These are phyloP conservation scores for Myotis vivesi DNA, from an alignment of 2,797 vertebrate species.

Conservation along the genomic window DNA sequence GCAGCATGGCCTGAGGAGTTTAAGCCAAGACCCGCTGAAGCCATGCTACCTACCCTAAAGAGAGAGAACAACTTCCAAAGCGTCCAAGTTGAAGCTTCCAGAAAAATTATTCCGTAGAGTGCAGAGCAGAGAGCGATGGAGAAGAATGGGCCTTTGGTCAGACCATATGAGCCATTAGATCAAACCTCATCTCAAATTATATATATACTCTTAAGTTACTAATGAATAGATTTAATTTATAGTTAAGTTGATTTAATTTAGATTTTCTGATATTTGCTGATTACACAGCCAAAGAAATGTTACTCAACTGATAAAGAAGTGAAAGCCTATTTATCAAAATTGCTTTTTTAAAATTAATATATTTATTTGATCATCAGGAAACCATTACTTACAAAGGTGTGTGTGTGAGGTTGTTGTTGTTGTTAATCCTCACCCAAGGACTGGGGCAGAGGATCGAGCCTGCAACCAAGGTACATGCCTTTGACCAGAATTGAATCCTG, in stretches of 20 bases:
- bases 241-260: neutral
- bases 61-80: neutral
- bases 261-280: neutral
- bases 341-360: neutral
- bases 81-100: neutral
- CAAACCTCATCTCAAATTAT: neutral
- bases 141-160: neutral
- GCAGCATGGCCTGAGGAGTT: neutral
- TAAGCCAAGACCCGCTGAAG: neutral
- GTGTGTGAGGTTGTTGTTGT: neutral
- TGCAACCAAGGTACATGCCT: too few species aligned
- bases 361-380: neutral
- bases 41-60: neutral
- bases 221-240: neutral
- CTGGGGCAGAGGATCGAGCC: too few species aligned
- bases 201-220: neutral
- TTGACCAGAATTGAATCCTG: too few species aligned
- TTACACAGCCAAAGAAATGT: neutral
- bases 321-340: neutral
- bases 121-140: neutral
- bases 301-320: neutral
- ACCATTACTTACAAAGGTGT: neutral
- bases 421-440: too few species aligned
- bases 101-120: neutral
- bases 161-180: neutral